Evolutionary conservation across 2,113 vertebrate genomes (phyloP), one percentile per base, ranked within the genome.

Genomic region (Centropus unirufus): DNA sequence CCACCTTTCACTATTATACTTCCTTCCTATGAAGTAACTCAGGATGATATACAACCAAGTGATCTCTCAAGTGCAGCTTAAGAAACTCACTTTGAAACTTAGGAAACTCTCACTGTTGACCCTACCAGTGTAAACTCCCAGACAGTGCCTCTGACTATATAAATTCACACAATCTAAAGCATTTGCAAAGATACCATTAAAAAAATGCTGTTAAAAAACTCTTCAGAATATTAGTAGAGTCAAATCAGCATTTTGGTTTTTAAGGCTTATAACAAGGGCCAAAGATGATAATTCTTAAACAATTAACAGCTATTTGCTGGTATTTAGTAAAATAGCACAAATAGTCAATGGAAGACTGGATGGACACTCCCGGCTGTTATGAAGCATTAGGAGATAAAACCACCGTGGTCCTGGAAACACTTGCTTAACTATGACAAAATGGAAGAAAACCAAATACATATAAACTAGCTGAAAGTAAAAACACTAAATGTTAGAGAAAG

Each of bases 1-100:
- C 64, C 36, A 64, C 36, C 59, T 92, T 93, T 94, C 87, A 79
- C 69, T 95, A 80, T 55, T 82, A 32, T 14, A 49, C 46, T 75
- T 89, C 42, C 14, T 18, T 81, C 27, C 66, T 7, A 30, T 4
- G 12, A 78, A 85, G 75, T 36, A 72, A 63, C 12, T 67, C 19
- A 30, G 26, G 46, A 61, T 15, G 7, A 66, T 39, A 51, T 2
- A n/a, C 21, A 93, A 63, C 7, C 40, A 87, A 91, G 8, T 4
- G 8, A 58, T 75, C 36, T 58, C 42, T 52, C 52, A 75, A 72
- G 44, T 26, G 29, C 44, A 89, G 59, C 7, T 83, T 61, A 39
- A 5, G 23, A 67, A 92, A 87, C 55, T 73, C 42, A n/a, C 49
- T 86, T 55, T 24, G 63, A 54, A 86, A 80, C 29, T 9, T 19